phyloP scores from a whole-genome alignment of 2,888 invertebrate species.

The Drosophila siamana region DNA sequence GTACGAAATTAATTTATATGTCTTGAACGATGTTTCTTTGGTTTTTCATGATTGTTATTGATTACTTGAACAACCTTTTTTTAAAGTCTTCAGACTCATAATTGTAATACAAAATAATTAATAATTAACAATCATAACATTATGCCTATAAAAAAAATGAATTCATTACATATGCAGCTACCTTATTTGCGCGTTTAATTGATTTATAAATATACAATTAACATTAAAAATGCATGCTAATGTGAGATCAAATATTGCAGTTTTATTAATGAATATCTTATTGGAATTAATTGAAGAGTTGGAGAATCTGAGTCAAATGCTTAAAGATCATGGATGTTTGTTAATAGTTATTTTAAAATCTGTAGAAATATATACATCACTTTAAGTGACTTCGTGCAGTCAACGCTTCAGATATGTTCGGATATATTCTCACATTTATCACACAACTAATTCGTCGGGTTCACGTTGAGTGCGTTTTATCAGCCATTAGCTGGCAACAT shows the following conservation, averaged over 20 bases:
- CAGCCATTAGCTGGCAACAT: slow-evolving; percentile 41
- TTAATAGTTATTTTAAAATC: too few relatives aligned
- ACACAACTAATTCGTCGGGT: slow-evolving; percentile 32
- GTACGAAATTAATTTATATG: slow-evolving; percentile 3
- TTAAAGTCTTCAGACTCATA: neutral
- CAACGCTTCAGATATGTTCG: too few relatives aligned
- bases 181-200: neutral
- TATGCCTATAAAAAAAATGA: neutral
- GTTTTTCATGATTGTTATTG: slow-evolving; percentile 7
- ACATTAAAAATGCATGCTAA: neutral
- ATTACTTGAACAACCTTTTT: slow-evolving; percentile 7
- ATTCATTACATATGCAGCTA: neutral
- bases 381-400: neutral
- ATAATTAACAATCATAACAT: neutral
- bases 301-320: too few relatives aligned
- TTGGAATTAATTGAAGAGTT: neutral
- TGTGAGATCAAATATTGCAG: neutral
- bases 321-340: too few relatives aligned
- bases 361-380: neutral
- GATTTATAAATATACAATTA: neutral
- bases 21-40: neutral
- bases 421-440: slow-evolving; percentile 32
- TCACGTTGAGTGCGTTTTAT: slow-evolving; percentile 36
- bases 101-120: slow-evolving; percentile 1
- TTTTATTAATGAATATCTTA: neutral